Conservation (phyloP, 1,140 invertebrate species). For the Elymnias hypermnestra region DNA sequence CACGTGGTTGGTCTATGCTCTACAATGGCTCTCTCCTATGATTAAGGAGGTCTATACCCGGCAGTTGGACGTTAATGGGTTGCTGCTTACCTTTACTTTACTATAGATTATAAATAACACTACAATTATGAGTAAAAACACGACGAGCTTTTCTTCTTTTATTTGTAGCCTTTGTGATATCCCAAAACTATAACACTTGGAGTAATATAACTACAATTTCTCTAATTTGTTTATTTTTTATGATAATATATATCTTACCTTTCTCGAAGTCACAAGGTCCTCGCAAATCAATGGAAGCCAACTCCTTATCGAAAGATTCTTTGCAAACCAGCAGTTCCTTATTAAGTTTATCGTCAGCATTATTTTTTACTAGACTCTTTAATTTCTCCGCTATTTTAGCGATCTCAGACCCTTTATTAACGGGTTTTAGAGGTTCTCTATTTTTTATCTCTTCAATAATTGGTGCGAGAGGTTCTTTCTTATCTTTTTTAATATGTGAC, state of each 20-base stretch:
- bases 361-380: constrained; percentile 48
- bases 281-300: not conserved
- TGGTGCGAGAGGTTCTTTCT: constrained; percentile 55
- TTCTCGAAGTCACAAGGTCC: not conserved
- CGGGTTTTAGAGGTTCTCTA: constrained; percentile 54
- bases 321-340: constrained; percentile 56
- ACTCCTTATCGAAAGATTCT: constrained; percentile 41
- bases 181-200: no score
- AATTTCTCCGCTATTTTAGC: constrained; percentile 69
- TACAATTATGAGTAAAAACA: no score
- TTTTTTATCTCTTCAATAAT: constrained; percentile 60
- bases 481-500: constrained; percentile 31
- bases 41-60: no score
- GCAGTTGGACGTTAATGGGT: no score
- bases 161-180: no score
- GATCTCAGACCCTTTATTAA: constrained; percentile 50
- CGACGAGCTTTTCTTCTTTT: no score
- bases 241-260: not conserved
- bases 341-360: constrained; percentile 44
- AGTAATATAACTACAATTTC: no score
- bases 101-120: no score
- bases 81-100: no score
- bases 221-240: no score
- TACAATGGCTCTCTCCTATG: no score
- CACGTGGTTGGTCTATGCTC: no score